Percentiles rank a stretch among this genome's conserved stretches.
These are phyloP conservation scores for Scaptomyza polygonia DNA, from an alignment of 2,888 invertebrate genomes.

Conservation along the genomic window DNA sequence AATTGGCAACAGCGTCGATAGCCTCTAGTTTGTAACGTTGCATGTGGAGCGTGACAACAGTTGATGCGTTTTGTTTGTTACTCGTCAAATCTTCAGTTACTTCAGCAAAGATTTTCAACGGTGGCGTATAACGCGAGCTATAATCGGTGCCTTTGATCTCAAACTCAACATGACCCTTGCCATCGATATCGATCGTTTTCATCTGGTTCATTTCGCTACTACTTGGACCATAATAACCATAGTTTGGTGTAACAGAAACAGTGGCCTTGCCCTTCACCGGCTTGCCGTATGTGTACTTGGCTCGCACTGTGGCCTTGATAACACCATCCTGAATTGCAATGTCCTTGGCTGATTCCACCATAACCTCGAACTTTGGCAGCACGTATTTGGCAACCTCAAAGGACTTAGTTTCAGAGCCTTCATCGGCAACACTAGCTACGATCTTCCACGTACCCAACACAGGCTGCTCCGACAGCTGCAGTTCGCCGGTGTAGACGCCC, in stretches of 20 bases:
- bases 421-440: slow-evolving; percentile 86
- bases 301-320: slow-evolving; percentile 90
- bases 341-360: slow-evolving; percentile 92
- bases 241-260: slow-evolving; percentile 85
- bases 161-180: slow-evolving; percentile 89
- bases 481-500: slow-evolving; percentile 91
- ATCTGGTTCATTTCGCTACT: slow-evolving; percentile 84
- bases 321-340: slow-evolving; percentile 92
- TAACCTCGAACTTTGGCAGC: slow-evolving; percentile 95
- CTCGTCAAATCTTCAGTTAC: slow-evolving; percentile 94
- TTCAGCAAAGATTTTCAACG: slow-evolving; percentile 89
- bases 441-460: slow-evolving; percentile 95
- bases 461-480: slow-evolving; percentile 92
- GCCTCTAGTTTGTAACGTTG: slow-evolving; percentile 90
- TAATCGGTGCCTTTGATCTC: slow-evolving; percentile 88
- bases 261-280: slow-evolving; percentile 94
- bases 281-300: slow-evolving; percentile 94
- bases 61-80: slow-evolving; percentile 91
- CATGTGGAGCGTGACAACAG: slow-evolving; percentile 90
- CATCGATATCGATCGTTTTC: slow-evolving; percentile 89
- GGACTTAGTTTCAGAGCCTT: slow-evolving; percentile 50
- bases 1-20: slow-evolving; percentile 92
- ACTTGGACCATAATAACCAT: slow-evolving; percentile 38
- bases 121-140: slow-evolving; percentile 86
- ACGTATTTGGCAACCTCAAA: slow-evolving; percentile 94